These are phyloP conservation scores for Autographa pulchrina DNA, from an alignment of 2,888 invertebrate species.

Conservation along the genomic window DNA sequence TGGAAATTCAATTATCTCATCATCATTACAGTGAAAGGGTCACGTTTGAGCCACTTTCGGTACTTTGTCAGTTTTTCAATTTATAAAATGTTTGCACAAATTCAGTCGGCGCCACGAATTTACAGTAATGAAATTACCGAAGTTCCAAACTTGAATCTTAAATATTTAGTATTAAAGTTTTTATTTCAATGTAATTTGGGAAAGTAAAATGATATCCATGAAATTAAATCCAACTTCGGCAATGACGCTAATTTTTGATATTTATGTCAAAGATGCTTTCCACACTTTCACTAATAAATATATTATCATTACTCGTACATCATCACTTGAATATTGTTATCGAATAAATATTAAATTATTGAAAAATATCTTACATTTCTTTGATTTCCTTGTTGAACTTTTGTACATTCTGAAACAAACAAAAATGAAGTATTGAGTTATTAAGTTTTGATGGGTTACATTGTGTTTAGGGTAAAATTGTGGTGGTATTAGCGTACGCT, in stretches of 20 bases:
- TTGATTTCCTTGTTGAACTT: slow-evolving; percentile 63
- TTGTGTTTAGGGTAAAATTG: slow-evolving; percentile 52
- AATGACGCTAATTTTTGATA: slow-evolving; percentile 57
- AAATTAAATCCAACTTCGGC: slow-evolving; percentile 61
- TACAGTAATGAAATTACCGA: slow-evolving; percentile 40
- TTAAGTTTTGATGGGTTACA: slow-evolving; percentile 46
- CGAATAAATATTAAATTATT: not conserved
- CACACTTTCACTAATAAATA: slow-evolving; percentile 51
- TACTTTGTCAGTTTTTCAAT: slow-evolving; percentile 63
- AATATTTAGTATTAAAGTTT: slow-evolving; percentile 48
- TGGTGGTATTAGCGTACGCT: slow-evolving; percentile 76
- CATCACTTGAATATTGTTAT: slow-evolving; percentile 4
- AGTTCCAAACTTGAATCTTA: slow-evolving; percentile 47
- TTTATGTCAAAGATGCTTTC: slow-evolving; percentile 57
- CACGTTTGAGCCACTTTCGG: slow-evolving; percentile 38
- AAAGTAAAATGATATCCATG: slow-evolving; percentile 60
- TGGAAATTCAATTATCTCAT: slow-evolving; percentile 54
- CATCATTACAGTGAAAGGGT: slow-evolving; percentile 47
- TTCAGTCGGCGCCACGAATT: slow-evolving; percentile 49
- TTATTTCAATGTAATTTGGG: slow-evolving; percentile 45
- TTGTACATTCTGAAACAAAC: slow-evolving; percentile 83
- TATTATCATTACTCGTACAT: slow-evolving; percentile 21
- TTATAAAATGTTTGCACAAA: slow-evolving; percentile 59
- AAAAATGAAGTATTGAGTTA: slow-evolving; percentile 50
- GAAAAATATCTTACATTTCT: slow-evolving; percentile 75